Percentiles rank a stretch among this genome's conserved stretches.
These are phyloP conservation scores for Desmophyllum pertusum DNA, from an alignment of 92 coral and sea anemone genomes.

Conservation along the genomic window DNA sequence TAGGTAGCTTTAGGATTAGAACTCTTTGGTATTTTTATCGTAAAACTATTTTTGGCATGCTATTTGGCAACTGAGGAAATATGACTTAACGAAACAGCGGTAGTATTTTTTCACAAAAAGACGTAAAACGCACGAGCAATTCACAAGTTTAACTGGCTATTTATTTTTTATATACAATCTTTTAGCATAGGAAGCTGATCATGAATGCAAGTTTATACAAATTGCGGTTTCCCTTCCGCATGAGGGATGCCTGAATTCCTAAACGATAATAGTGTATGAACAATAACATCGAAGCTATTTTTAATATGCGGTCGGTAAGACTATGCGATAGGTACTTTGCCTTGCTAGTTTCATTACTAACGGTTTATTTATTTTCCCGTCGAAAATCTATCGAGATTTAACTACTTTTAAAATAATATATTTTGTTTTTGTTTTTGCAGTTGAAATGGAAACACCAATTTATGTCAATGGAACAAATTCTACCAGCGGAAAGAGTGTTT, in stretches of 20 bases:
- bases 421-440: not conserved
- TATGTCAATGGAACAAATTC: conserved; percentile 69
- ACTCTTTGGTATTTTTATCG: too few relatives aligned
- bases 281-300: not conserved
- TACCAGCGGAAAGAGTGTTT: conserved; percentile 72
- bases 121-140: not conserved
- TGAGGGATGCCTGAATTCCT: not conserved
- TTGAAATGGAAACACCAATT: conserved; percentile 79
- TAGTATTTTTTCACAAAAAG: not conserved
- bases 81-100: not conserved
- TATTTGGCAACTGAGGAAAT: too few relatives aligned
- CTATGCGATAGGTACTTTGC: not conserved
- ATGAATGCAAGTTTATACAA: not conserved
- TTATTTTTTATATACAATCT: not conserved
- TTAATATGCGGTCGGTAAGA: too few relatives aligned
- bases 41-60: too few relatives aligned
- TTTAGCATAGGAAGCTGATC: not conserved
- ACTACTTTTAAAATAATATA: not conserved
- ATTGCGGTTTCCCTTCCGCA: conserved; percentile 4
- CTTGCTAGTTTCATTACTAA: not conserved
- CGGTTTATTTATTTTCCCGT: not conserved
- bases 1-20: not conserved
- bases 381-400: not conserved
- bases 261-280: not conserved
- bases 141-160: not conserved